Base-by-base conservation (phyloP, 1,140 invertebrate species). In the Latrodectus geometricus region DNA sequence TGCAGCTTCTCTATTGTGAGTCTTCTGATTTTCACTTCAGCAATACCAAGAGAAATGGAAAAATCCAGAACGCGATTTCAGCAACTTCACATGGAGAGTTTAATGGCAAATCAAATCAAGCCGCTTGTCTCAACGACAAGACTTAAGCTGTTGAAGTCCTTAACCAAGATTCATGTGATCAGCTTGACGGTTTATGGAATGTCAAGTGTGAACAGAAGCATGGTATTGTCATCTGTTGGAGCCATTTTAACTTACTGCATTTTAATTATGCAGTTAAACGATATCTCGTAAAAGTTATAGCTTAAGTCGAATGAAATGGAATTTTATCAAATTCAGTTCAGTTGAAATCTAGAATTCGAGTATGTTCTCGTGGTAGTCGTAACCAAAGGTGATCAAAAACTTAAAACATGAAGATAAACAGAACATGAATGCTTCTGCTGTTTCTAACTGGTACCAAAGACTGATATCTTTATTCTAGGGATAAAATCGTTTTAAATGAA, bases 241-340 rank as follows among this genome's bases (percentile, higher is more conserved):
- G 9, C 56, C 2, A 14, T 54, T 2, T 12, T 78, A 11, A 66
- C 61, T 9, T 78, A 61, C 9, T 78, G 76, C 12, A 50, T 78
- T 49, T 66, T 78, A n/a, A 49, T 78, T 35, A 78, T 78, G 56
- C 76, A 78, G 11, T 49, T 78, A 12, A 66, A 68, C 4, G 23
- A 23, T 14, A 21, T 35, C 1, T 3, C 35, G 5, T 35, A 35
- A 3, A 3, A 35, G 35, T 35, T 35, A 35, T 35, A 35, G 35
- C 35, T 35, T 35, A 35, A 35, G 35, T 35, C 5, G 1, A 35
- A 3, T 35, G 35, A 35, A 35, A 35, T 35, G 35, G 35, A 35
- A 35, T 35, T 35, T 35, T 35, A 35, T 35, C 35, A 35, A 35
- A 35, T 35, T 35, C 35, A 35, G 35, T 35, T 35, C 5, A 1